phyloP scores from a whole-genome alignment of 1,140 invertebrate genomes.

The Tetramorium simillimum region DNA sequence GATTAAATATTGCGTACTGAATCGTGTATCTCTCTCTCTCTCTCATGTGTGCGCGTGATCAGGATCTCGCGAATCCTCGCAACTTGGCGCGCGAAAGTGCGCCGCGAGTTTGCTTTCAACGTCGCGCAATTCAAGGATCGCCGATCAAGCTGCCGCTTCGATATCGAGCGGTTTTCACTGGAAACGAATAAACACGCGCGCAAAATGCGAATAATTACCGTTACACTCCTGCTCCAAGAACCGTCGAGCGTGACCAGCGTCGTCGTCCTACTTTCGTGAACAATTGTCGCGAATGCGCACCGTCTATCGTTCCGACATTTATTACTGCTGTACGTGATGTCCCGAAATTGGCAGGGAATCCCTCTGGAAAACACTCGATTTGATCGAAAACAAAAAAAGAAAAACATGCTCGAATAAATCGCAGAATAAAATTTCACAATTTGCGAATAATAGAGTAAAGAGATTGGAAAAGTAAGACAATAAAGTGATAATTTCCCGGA shows the following conservation, averaged over 20 bases:
- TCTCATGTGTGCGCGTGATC: neutral
- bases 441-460: neutral
- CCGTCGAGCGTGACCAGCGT: conserved; percentile 63
- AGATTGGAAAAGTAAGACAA: neutral
- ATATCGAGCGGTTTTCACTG: conserved; percentile 51
- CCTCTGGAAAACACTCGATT: neutral
- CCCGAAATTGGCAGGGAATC: neutral
- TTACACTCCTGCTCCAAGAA: conserved; percentile 18
- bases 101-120: conserved; percentile 4
- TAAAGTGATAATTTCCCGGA: neutral
- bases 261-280: conserved; percentile 66
- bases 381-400: neutral
- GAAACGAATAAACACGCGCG: conserved; percentile 43
- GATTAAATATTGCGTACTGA: conserved; percentile 3
- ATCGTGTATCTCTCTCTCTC: neutral
- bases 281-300: conserved; percentile 53
- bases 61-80: neutral
- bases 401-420: neutral
- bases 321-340: neutral
- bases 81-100: neutral
- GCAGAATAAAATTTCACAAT: neutral
- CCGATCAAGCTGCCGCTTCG: neutral
- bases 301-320: conserved; percentile 27
- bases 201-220: conserved; percentile 61
- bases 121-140: conserved; percentile 17